Percentiles rank a stretch among this genome's conserved stretches.
Conservation (phyloP, 2,797 vertebrate genomes). For the Natrix natrix region DNA sequence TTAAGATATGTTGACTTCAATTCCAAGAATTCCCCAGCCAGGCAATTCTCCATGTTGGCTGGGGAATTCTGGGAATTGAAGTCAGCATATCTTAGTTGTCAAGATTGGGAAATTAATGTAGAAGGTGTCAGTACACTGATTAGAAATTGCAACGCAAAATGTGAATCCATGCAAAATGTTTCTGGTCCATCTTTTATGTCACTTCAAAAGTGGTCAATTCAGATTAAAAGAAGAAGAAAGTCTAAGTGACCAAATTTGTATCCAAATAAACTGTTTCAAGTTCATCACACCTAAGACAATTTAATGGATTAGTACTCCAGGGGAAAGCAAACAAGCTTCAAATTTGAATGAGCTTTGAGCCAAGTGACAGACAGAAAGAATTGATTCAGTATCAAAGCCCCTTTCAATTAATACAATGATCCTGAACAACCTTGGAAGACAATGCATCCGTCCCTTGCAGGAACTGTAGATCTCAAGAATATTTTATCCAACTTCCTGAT, state of each 20-base stretch:
- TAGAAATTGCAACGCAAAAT: background rate
- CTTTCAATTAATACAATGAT: background rate
- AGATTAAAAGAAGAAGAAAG: background rate
- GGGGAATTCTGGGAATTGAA: background rate
- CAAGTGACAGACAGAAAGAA: background rate
- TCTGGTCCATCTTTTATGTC: background rate
- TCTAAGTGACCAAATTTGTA: background rate
- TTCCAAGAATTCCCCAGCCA: background rate
- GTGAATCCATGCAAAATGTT: background rate
- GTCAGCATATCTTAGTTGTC: background rate
- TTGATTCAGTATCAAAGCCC: background rate
- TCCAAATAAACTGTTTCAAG: background rate
- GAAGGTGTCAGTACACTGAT: background rate
- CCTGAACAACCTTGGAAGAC: background rate
- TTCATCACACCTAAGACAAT: background rate
- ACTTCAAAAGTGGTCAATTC: background rate
- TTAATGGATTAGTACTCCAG: conserved; percentile 11
- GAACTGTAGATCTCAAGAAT: background rate
- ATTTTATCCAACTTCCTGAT: conserved; percentile 24
- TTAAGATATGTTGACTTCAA: background rate
- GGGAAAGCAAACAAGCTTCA: background rate
- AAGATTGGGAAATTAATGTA: background rate
- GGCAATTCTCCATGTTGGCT: background rate
- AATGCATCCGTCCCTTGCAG: background rate
- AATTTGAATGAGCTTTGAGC: background rate